These are phyloP conservation scores for Sebastes paucispinis DNA, from an alignment of 2,797 vertebrate species.

Conservation along the genomic window DNA sequence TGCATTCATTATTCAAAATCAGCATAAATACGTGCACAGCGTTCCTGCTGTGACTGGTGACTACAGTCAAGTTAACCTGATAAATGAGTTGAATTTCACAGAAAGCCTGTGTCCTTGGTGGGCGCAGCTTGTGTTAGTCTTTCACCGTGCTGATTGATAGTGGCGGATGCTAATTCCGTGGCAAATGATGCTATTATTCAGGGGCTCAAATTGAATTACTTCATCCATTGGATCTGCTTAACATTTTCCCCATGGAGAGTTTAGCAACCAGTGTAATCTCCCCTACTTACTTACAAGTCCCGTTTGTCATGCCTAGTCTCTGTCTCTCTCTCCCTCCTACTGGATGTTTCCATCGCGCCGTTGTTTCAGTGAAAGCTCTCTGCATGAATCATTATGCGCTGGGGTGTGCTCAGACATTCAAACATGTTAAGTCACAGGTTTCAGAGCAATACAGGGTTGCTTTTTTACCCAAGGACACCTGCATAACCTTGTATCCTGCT, in stretches of 20 bases:
- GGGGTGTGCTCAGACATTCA: neutral
- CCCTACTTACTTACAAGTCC: conserved; percentile 63
- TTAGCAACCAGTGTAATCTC: conserved; percentile 76
- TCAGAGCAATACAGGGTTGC: neutral
- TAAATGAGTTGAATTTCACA: conserved; percentile 49
- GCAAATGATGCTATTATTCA: conserved; percentile 82
- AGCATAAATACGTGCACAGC: neutral
- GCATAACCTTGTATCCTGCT: neutral
- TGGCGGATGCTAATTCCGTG: conserved; percentile 74
- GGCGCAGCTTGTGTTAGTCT: conserved; percentile 58
- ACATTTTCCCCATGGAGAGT: conserved; percentile 74
- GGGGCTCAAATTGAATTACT: conserved; percentile 79
- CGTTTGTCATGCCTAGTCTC: conserved; percentile 59
- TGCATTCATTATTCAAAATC: neutral
- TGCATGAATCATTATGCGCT: conserved; percentile 1
- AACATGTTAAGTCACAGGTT: neutral
- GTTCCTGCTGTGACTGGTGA: conserved; percentile 8
- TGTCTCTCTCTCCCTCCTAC: conserved; percentile 20
- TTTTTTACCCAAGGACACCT: neutral
- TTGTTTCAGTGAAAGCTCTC: neutral
- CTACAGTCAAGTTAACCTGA: conserved; percentile 55
- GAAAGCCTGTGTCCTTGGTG: conserved; percentile 62
- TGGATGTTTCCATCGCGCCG: conserved; percentile 23
- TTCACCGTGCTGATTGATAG: conserved; percentile 69
- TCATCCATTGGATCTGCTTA: conserved; percentile 77